Evolutionary conservation across 2,113 vertebrate species (phyloP), one percentile per base, ranked within the genome.

Genomic region (Machaerirhynchus nigripectus): DNA sequence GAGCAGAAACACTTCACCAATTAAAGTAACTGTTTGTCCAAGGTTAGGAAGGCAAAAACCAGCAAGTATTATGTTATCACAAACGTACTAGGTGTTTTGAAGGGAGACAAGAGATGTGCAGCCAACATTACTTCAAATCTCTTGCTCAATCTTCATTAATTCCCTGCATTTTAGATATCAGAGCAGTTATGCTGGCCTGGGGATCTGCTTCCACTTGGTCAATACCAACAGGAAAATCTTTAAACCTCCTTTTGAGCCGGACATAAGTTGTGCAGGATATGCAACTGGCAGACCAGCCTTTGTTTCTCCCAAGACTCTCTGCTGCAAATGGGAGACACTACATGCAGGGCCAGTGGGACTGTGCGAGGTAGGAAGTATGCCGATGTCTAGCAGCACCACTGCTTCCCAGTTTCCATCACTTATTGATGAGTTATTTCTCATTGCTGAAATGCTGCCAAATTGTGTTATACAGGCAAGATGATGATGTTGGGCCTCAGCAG

Each of bases 161-260:
- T 91, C 87, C 77, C 6, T 1, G 39, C 35, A 42, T 70, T 61
- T 67, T 16, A 60, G 17, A 15, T 76, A 93, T 87, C 89, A 89
- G 47, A 93, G 93, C 53, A 50, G 74, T 56, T 90, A 60, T 2
- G 1, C 5, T 35, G 69, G 63, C 44, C 53, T 55, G 85, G 27
- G 53, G 70, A 85, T 67, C 61, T 28, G 87, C 60, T 75, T 89
- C 53, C 73, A 10, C 23, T 28, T 57, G 86, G 84, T 90, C 77
- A 82, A 75, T 84, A 96, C 40, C 65, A 59, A 74, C 69, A 75
- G 90, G 60, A 82, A 78, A 87, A 82, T 53, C 74, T 68, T 78
- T 81, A 95, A 97, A 87, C 55, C 76, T 89, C 59, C 84, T 84
- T 96, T 97, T 97, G 94, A 97, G 95, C 83, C 81, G 67, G 60